These are phyloP conservation scores for Meriones unguiculatus DNA, from an alignment of 2,113 vertebrate species.

Conservation along the genomic window DNA sequence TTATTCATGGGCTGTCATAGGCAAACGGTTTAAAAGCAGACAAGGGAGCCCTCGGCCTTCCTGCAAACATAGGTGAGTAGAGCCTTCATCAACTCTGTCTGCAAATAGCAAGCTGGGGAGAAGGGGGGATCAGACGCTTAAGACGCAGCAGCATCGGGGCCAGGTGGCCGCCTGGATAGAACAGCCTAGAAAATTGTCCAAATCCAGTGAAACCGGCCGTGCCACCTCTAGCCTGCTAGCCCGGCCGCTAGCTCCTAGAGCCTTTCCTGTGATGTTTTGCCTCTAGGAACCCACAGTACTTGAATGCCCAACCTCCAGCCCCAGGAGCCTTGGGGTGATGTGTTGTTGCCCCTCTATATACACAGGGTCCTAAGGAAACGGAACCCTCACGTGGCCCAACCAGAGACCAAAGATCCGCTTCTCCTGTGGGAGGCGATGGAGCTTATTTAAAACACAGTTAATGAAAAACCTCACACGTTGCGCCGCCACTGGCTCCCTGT, in stretches of 20 bases:
- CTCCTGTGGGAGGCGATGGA: background rate
- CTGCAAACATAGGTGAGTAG: constrained; percentile 59
- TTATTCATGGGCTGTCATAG: constrained; percentile 66
- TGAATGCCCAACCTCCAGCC: background rate
- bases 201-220: rapidly evolving
- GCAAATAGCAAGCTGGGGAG: constrained; percentile 30
- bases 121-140: rapidly evolving
- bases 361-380: background rate
- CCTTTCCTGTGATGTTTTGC: background rate
- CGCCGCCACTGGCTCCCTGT: background rate
- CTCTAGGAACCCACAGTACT: background rate
- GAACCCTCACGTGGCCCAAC: background rate
- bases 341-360: background rate
- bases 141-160: rapidly evolving
- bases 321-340: background rate
- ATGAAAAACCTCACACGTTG: constrained; percentile 13
- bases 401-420: background rate
- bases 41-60: constrained; percentile 69
- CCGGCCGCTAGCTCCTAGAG: rapidly evolving
- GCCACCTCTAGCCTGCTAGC: background rate
- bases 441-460: constrained; percentile 25
- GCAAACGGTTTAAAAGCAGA: constrained; percentile 77
- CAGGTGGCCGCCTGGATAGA: background rate
- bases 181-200: rapidly evolving
- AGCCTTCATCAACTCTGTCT: background rate